These are phyloP conservation scores for Odobenus rosmarus DNA, from an alignment of 2,113 vertebrate genomes.

Conservation along the genomic window DNA sequence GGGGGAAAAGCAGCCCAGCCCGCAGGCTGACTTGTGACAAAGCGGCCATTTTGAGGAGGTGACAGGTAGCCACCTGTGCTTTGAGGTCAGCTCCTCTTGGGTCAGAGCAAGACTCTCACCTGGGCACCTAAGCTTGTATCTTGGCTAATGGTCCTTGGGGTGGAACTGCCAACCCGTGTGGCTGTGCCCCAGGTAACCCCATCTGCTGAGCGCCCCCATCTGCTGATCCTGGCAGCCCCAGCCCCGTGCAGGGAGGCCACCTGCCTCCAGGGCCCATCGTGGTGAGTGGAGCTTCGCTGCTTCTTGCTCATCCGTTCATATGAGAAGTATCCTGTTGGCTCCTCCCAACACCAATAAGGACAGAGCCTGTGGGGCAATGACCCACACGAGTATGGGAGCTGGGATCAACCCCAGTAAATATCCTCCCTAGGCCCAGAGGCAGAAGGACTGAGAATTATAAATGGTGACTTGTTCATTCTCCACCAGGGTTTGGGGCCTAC, in stretches of 20 bases:
- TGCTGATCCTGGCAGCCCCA: not conserved
- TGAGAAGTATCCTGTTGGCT: not conserved
- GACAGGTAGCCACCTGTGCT: not conserved
- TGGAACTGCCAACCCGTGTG: not conserved
- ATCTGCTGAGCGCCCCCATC: not conserved
- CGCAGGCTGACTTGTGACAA: not conserved
- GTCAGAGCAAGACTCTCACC: not conserved
- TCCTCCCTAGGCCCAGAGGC: not conserved
- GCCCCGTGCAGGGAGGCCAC: not conserved
- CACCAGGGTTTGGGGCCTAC: not conserved
- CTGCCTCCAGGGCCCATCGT: not conserved
- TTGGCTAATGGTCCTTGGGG: not conserved
- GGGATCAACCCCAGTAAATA: too few species aligned
- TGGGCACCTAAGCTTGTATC: not conserved
- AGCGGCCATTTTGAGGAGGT: not conserved
- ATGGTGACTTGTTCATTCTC: not conserved
- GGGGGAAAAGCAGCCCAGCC: not conserved
- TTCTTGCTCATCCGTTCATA: not conserved
- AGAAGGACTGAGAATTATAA: not conserved
- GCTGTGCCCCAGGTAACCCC: not conserved
- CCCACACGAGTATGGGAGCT: fast-evolving
- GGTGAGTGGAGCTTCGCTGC: not conserved
- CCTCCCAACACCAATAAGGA: not conserved
- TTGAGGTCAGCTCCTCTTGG: not conserved
- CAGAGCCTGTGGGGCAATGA: not conserved